Base-by-base conservation (phyloP, 2,113 vertebrate genomes). In the Sinocyclocheilus maitianheensis region DNA sequence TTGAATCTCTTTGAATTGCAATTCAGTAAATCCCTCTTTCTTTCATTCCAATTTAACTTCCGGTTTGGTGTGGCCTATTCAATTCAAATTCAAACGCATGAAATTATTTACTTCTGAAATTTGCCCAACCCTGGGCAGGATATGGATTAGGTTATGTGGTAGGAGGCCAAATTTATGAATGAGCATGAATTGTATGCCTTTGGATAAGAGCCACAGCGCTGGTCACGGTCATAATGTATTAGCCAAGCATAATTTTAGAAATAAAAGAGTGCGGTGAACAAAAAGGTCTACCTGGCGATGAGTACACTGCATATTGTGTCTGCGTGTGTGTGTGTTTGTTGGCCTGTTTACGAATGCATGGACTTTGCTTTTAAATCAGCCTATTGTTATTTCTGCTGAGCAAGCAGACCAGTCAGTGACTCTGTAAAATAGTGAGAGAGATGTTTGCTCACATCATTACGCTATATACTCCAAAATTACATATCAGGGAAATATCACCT, bases 321-420 rank as follows among this genome's bases (percentile, higher is more conserved):
- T 71, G 67, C 9, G 14, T 30, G 24, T 40, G 46, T 40, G 46
- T 78, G 85, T 55, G 72, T 65, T 60, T 55, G 46, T 83, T 76
- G 62, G 63, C 37, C 77, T 85, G 83, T 79, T 87, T 87, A 79
- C 34, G 26, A 85, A 85, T 83, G 85, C 86, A 85, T 85, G 83
- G 75, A 48, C 22, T 83, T 55, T 83, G 84, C 77, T 86, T 83
- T 24, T 69, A 84, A 88, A 76, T 77, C 76, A 77, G 80, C 74
- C 81, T 63, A 72, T 88, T 88, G 84, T 84, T 76, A 84, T 89
- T 87, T 84, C n/a, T 81, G 80, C 86, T 86, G 84, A 88, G 75
- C 51, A 71, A 81, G 88, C 88, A 77, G 51, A 67, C n/a, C 65
- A 67, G 72, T 78, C 77, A 79, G 46, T 37, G 83, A 84, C 46